Evolutionary conservation across 2,113 vertebrate genomes (phyloP), one percentile per base, ranked within the genome.

Genomic region (Nibea coibor): DNA sequence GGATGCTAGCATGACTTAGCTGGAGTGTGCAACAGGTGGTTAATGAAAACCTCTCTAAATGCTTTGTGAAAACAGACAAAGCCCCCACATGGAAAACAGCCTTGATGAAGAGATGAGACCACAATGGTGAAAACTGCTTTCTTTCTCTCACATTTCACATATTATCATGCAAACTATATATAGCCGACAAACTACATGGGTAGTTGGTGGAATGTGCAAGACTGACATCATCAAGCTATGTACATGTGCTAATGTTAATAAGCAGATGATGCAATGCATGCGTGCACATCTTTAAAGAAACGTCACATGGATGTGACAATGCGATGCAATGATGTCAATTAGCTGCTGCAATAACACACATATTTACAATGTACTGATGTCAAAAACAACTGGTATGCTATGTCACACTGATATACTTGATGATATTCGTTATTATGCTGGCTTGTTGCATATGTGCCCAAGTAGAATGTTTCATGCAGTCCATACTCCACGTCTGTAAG

Each of bases 231-330:
- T 47, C n/a, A 42, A 14, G 28, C n/a, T 58, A 45, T 63, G 35
- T 45, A 53, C 35, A 42, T 73, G 24, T 68, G 1, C 35, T 43
- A 24, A 53, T 76, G 53, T 61, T 61, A 24, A 74, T 66, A 50
- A 75, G 53, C 35, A 61, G 54, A 42, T 74, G 68, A 81, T 68
- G 56, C 42, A 68, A 65, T 15, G 79, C 28, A 53, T 58, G 16
- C 71, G 35, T 3, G 2, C 42, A 43, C 26, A 48, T 67, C 63
- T 80, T 66, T 35, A 24, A 51, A 39, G 24, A 75, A 31, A 15
- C 45, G 26, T 61, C 65, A 43, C 45, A 50, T 22, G 2, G n/a
- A 74, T 67, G 4, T 53, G 50, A 63, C 50, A 56, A 15, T 35
- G 17, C n/a, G 28, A 31, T 74, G 51, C n/a, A 58, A 48, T 26